Evolutionary conservation across 2,888 invertebrate genomes (phyloP), one percentile per base, ranked within the genome.

Genomic region (Mythimna ferrago): DNA sequence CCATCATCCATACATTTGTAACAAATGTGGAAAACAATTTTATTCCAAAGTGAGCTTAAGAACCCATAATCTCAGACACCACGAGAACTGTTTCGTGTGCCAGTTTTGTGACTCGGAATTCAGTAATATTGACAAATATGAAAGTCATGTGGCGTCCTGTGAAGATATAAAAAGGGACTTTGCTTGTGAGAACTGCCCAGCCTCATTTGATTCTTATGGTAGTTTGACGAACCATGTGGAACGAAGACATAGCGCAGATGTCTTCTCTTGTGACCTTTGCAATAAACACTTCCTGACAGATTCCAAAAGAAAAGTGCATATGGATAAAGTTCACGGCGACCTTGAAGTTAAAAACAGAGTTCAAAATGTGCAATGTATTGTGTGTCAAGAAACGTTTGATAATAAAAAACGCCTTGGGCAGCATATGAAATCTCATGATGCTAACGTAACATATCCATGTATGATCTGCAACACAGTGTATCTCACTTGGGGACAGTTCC

Each of bases 1-100:
- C 41, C 87, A 91, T 67, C 90, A 91, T 71, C 93, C 93, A 0
- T 93, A 89, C 64, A 88, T 88, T 2, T 93, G 93, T 71, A 86
- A 87, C 7, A 85, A 88, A 60, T 93, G 93, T 7, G 89, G 87
- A 1, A 89, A 90, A 48, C 90, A 90, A 51, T 93, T 93, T 72
- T 91, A 92, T 73, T 92, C 93, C 0, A 91, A 92, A 84, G 64
- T 87, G 0, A 87, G 41, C 66, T 91, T 26, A 85, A 88, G 44
- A 86, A 5, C 87, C 2, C 93, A 93, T 60, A 79, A 76, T 26
- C 60, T 87, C 88, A 60, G 83, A 35, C 91, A 89, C 44, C 93
- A 93, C 68, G 86, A 85, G 58, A 89, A 92, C 48, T 76, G 80
- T 35, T 82, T 87, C 66, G 62, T 82, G 10, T 93, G 93, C 64